Base-by-base conservation (phyloP, 1,140 invertebrate genomes). In the Acromyrmex charruanus region DNA sequence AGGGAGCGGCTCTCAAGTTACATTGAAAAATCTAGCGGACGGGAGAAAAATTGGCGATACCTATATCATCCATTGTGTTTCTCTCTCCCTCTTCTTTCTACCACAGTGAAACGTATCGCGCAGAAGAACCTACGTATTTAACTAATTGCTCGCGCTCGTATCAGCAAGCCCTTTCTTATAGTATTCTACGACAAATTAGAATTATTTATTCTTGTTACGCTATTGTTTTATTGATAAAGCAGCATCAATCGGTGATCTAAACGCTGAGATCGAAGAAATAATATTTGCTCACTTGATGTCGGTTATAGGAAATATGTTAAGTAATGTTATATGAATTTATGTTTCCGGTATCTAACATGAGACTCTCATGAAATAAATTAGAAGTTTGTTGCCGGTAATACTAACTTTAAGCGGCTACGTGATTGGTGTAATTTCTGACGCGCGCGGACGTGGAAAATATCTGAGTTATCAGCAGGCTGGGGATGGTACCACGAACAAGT, bases 1-100 rank as follows among this genome's bases (percentile, higher is more conserved):
- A 91, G 89, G 89, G 90, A 89, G 88, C 89, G 85, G 87, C 88
- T 91, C 89, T 91, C 90, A 86, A 89, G 90, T 91, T 91, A 91
- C 90, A 91, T 91, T 91, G 90, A 91, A 91, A 91, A 91, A 91
- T 91, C 89, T 91, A 90, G 87, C 89, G 89, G 90, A 89, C 89
- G 90, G 87, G 55, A 91, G 90, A 91, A 91, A 90, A 91, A 91
- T 91, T 87, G 90, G 85, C 81, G 80, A 91, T 91, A 91, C 88
- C 89, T 89, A 89, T 91, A 89, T 91, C 90, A 91, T 91, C 89
- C 90, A 91, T 91, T 91, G 89, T 90, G 81, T 21, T 49, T 53
- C 65, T 39, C 35, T 66, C 72, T 59, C 75, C 12, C 39, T 65
- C 18, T 12, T 9, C 18, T 21, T 58, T 35, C 16, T 25, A 12